Percentiles rank a stretch among this genome's conserved stretches.
Conservation (phyloP, 2,113 vertebrate species). For the Vombatus ursinus region DNA sequence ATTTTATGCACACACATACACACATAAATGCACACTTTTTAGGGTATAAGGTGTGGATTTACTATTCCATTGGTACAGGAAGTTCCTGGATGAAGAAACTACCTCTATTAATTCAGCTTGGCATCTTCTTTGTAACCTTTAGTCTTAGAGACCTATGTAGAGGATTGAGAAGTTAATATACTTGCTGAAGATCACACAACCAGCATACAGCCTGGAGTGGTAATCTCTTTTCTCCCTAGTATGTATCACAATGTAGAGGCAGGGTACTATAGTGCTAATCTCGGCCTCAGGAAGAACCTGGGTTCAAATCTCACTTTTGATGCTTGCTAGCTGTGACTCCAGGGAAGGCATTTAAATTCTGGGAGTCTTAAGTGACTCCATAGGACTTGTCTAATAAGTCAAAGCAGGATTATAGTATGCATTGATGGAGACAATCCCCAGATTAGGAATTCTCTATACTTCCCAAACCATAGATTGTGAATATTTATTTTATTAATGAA, state of each 20-base stretch:
- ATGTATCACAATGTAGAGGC: not conserved
- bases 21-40: not conserved
- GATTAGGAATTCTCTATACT: not conserved
- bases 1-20: not conserved
- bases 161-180: not conserved
- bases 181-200: not conserved
- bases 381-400: not conserved
- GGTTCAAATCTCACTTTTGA: not conserved
- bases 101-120: not conserved
- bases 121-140: not conserved
- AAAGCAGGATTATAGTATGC: not conserved
- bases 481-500: not conserved
- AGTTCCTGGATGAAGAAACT: not conserved
- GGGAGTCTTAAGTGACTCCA: not conserved
- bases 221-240: not conserved
- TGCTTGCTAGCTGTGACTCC: not conserved
- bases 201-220: no score
- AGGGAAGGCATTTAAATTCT: not conserved
- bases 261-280: not conserved
- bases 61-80: not conserved
- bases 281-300: not conserved
- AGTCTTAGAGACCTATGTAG: not conserved
- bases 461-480: not conserved
- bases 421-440: not conserved
- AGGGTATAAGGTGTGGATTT: not conserved